phyloP scores from a whole-genome alignment of 2,888 invertebrate genomes.

The Noctua pronuba region DNA sequence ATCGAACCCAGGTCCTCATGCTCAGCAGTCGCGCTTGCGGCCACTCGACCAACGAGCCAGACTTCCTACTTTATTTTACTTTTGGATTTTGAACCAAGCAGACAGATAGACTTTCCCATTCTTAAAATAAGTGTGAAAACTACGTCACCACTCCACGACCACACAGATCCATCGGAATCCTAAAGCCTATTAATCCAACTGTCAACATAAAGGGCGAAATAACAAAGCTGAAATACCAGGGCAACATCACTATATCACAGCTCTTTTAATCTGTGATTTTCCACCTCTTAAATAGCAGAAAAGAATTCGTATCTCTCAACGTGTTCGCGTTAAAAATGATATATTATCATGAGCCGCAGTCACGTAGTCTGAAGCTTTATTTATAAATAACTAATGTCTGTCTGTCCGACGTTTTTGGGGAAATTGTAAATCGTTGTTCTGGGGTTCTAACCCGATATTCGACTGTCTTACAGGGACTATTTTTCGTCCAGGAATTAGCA shows the following conservation, averaged over 20 bases:
- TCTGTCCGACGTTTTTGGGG: conserved; percentile 27
- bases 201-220: conserved; percentile 37
- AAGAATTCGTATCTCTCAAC: conserved; percentile 59
- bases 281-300: conserved; percentile 54
- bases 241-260: conserved; percentile 42
- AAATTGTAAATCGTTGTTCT: neutral
- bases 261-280: conserved; percentile 51
- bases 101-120: neutral
- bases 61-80: neutral
- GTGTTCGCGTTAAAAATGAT: conserved; percentile 60
- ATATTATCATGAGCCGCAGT: conserved; percentile 49
- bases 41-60: neutral
- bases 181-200: conserved; percentile 39
- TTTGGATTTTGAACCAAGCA: neutral
- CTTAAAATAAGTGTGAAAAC: neutral
- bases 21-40: neutral
- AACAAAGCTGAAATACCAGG: conserved; percentile 40
- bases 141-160: neutral
- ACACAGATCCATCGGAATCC: neutral
- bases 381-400: conserved; percentile 31
- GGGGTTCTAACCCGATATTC: neutral
- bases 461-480: neutral
- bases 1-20: neutral
- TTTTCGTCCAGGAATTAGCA: too few relatives aligned
- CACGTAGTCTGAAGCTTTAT: conserved; percentile 55